Base-by-base conservation (phyloP, 2,113 vertebrate species). In the Hucho hucho region DNA sequence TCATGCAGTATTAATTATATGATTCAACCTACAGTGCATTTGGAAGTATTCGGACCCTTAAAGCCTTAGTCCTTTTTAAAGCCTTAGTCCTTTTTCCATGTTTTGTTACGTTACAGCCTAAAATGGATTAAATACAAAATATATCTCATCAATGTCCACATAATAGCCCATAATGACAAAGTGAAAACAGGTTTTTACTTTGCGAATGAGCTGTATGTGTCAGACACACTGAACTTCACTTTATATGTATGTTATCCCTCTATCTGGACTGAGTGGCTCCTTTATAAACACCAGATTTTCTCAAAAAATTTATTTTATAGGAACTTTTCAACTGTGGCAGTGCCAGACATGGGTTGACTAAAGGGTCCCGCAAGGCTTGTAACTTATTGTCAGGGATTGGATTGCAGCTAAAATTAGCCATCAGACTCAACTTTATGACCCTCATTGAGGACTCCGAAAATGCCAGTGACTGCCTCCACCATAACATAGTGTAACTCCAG, bases 401-500 rank as follows among this genome's bases (percentile, higher is more conserved):
- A 89, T 92, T 92, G 91, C 90, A 65, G 83, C 91, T 92, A 90
- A 92, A 92, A 92, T 93, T 93, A 92, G 88, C 90, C 88, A 89
- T 87, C 82, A 89, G 84, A 78, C 82, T 66, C 82, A 85, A 92
- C 92, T 53, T 92, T 92, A 92, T 92, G 89, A 85, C 87, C 80
- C 78, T 79, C 86, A 90, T 91, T 83, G 87, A 90, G 89, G 78
- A 83, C 84, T 87, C 79, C 74, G 83, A 86, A 90, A 91, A 90
- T 78, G 82, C 79, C 76, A 82, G 84, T 75, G 75, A 84, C 79
- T 72, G 81, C 37, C 78, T 87, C 76, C 70, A 69, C 69, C 74
- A 76, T 80, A 87, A 86, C 70, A 75, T 76, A 77, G 67, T 71
- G 74, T 67, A 58, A 86, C 75, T 70, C 64, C 47, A n/a, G 81